Evolutionary conservation across 2,888 invertebrate species (phyloP).

Genomic region (Diabrotica balteata): DNA sequence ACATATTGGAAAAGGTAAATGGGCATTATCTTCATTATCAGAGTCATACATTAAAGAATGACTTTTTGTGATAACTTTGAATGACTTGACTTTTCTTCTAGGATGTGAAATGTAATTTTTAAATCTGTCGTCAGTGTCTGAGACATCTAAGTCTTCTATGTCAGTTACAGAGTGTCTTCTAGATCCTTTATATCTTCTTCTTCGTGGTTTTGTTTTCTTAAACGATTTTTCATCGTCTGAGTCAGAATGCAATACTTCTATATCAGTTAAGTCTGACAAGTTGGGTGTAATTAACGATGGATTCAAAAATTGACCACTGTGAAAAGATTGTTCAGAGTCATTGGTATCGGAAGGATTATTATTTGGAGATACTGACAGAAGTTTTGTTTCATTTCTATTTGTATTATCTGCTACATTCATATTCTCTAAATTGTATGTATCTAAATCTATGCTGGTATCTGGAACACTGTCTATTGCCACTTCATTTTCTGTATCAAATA

Average conservation of each 20-base stretch:
- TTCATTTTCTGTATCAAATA: conserved; percentile 48
- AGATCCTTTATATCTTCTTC: conserved; percentile 41
- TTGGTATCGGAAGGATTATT: conserved; percentile 16
- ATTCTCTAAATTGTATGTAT: conserved; percentile 32
- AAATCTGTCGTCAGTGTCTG: conserved; percentile 43
- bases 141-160: conserved; percentile 51
- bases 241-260: conserved; percentile 57
- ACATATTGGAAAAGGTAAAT: conserved; percentile 44
- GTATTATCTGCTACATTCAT: conserved; percentile 26
- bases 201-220: conserved; percentile 43
- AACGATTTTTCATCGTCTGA: conserved; percentile 47
- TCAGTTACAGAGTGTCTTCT: conserved; percentile 48
- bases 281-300: conserved; percentile 31
- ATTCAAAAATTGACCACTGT: conserved; percentile 21
- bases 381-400: conserved; percentile 9
- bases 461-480: conserved; percentile 31
- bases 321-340: conserved; percentile 4
- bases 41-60: conserved; percentile 43
- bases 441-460: conserved; percentile 35
- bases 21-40: conserved; percentile 44
- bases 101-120: conserved; percentile 17
- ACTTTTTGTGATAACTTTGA: conserved; percentile 21
- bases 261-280: conserved; percentile 52
- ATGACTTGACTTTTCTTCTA: conserved; percentile 10
- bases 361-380: conserved; percentile 4